phyloP scores from a whole-genome alignment of 2,888 invertebrate species.

The Drepanosiphum platanoidis region DNA sequence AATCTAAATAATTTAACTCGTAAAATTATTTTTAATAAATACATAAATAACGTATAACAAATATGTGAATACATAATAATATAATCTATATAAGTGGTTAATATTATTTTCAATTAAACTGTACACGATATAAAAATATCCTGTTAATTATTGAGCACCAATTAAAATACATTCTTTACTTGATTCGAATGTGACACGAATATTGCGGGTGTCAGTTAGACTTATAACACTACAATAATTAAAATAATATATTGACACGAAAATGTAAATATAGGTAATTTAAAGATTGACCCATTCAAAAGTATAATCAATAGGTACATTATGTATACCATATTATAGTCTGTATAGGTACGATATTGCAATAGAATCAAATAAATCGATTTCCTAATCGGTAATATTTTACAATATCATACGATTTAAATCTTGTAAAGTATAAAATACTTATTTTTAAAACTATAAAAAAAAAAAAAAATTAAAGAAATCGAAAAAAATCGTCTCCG shows the following conservation, averaged over 20 bases:
- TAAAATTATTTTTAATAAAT: conserved; percentile 13
- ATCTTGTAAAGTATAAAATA: no score
- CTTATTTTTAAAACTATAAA: no score
- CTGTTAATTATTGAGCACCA: conserved; percentile 38
- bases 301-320: no score
- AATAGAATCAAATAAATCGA: no score
- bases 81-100: background rate
- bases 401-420: no score
- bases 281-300: no score
- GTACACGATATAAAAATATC: background rate
- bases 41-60: conserved; percentile 32
- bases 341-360: no score
- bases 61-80: conserved; percentile 1
- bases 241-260: background rate
- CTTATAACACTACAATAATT: background rate
- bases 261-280: no score
- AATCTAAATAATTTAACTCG: conserved; percentile 19
- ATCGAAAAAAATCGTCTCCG: no score
- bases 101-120: background rate
- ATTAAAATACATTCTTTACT: conserved; percentile 15
- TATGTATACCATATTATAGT: no score
- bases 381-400: no score
- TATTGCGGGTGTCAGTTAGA: background rate
- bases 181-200: background rate
- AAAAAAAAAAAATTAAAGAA: no score